Evolutionary conservation across 2,797 vertebrate species (phyloP).

Genomic region (Eremophila alpestris): DNA sequence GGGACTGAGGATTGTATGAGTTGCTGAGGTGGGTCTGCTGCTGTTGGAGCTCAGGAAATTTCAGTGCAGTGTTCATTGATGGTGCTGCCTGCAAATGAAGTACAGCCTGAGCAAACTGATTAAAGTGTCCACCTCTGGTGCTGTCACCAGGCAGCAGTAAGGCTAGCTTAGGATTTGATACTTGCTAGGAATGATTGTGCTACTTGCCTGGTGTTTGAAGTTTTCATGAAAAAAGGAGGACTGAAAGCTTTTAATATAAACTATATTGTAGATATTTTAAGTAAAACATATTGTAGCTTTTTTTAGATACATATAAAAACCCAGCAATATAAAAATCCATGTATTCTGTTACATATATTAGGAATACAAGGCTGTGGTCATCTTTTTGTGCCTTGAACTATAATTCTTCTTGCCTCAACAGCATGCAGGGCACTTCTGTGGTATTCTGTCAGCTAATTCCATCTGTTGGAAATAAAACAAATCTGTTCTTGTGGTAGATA

Average conservation of each 20-base stretch:
- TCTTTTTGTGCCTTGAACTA: background rate
- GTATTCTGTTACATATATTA: fast-evolving
- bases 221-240: background rate
- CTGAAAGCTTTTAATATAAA: background rate
- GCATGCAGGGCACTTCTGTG: background rate
- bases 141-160: background rate
- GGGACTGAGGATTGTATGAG: background rate
- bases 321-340: background rate
- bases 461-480: background rate
- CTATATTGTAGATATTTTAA: background rate
- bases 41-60: background rate
- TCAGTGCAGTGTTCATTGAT: background rate
- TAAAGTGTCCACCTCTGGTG: background rate
- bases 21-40: background rate
- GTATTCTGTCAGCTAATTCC: background rate
- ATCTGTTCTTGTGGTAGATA: background rate
- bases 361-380: background rate
- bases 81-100: background rate
- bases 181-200: background rate
- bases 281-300: background rate
- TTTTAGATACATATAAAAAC: background rate
- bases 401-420: background rate
- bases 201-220: background rate
- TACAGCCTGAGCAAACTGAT: background rate
- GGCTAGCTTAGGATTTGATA: background rate